Percentiles rank a stretch among this genome's conserved stretches.
phyloP scores from a whole-genome alignment of 1,140 invertebrate genomes.

The Epicauta chinensis region DNA sequence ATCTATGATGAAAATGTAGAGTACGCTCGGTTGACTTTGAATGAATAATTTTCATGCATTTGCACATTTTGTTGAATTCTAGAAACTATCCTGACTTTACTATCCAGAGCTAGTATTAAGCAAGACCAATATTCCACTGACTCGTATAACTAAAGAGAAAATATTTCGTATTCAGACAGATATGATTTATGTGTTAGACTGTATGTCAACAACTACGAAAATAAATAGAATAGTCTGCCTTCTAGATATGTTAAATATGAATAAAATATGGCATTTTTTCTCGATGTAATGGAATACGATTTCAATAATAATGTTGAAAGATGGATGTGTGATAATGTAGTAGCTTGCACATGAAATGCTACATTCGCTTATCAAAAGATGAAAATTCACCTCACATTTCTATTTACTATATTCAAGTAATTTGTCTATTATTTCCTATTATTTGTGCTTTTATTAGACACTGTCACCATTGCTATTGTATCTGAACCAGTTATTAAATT shows the following conservation, averaged over 20 bases:
- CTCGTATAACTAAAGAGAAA: neutral
- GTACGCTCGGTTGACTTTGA: slow-evolving; percentile 11
- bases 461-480: no score
- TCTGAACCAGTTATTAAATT: no score
- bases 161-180: slow-evolving; percentile 13
- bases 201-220: slow-evolving; percentile 14
- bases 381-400: no score
- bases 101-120: no score
- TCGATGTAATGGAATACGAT: slow-evolving; percentile 9
- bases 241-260: slow-evolving; percentile 12
- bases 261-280: slow-evolving; percentile 11
- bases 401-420: no score
- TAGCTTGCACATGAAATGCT: no score
- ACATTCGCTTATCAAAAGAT: no score
- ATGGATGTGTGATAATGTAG: no score
- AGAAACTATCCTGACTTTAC: no score
- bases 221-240: slow-evolving; percentile 17
- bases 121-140: no score
- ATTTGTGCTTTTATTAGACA: no score
- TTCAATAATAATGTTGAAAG: slow-evolving; percentile 4
- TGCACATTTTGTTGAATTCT: slow-evolving; percentile 6
- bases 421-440: no score
- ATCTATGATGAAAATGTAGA: slow-evolving; percentile 6
- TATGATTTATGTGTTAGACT: slow-evolving; percentile 16
- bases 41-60: slow-evolving; percentile 18